A percentile compares a stretch with the other conserved stretches of the same genome.
Conservation (phyloP, 2,888 invertebrate species). For the Dermolepida albohirtum region DNA sequence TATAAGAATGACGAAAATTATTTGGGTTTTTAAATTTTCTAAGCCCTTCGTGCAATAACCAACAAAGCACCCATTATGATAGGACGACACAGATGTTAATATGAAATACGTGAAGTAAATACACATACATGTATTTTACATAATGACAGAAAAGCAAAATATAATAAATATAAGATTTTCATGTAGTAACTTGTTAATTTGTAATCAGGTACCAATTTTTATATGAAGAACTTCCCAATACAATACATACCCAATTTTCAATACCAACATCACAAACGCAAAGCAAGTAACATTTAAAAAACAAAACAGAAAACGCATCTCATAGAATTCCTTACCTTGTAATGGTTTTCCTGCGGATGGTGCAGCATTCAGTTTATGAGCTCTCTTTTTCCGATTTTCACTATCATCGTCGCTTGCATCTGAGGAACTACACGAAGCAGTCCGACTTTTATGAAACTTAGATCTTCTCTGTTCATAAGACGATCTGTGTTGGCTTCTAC, state of each 20-base stretch:
- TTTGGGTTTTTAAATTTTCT: conserved; percentile 6
- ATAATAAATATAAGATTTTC: too few species aligned
- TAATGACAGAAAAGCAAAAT: too few species aligned
- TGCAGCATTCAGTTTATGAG: conserved; percentile 76
- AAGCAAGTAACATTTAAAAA: conserved; percentile 2
- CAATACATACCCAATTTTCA: background rate
- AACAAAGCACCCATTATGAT: conserved; percentile 9
- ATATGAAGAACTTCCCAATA: background rate
- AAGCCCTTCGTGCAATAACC: conserved; percentile 2
- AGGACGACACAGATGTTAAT: too few species aligned
- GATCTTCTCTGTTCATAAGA: conserved; percentile 72
- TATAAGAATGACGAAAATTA: conserved; percentile 31
- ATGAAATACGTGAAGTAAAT: too few species aligned
- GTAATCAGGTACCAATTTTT: background rate
- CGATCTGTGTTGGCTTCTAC: conserved; percentile 57
- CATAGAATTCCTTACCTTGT: conserved; percentile 48
- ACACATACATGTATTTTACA: too few species aligned
- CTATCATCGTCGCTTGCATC: conserved; percentile 93
- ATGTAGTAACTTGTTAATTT: too few species aligned
- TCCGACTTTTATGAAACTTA: conserved; percentile 78
- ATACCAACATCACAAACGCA: conserved; percentile 15
- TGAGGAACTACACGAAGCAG: conserved; percentile 94
- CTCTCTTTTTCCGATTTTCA: conserved; percentile 84
- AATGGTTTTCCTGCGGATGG: conserved; percentile 55
- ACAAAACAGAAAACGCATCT: background rate